Percentiles rank a stretch among this genome's conserved stretches.
Conservation (phyloP, 1,140 invertebrate species). For the Sarcophaga bullata region DNA sequence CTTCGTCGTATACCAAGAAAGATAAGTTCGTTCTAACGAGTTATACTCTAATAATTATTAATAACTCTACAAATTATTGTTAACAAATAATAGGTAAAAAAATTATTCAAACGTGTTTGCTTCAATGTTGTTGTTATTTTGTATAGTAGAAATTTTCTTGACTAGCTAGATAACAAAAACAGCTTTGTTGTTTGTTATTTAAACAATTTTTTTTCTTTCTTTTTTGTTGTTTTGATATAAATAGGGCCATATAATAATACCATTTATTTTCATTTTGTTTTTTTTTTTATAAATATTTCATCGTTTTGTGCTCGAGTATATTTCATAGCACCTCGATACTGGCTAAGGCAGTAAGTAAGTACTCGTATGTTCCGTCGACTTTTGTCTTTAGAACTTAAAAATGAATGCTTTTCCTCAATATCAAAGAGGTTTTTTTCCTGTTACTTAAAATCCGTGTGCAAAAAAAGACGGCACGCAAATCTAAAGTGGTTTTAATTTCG, state of each 20-base stretch:
- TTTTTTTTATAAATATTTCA: no score
- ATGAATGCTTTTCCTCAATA: background rate
- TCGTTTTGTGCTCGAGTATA: background rate
- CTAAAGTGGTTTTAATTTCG: conserved; percentile 7
- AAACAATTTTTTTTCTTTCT: background rate
- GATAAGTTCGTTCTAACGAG: background rate
- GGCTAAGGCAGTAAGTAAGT: background rate
- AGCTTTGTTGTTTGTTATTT: background rate
- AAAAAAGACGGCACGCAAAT: background rate
- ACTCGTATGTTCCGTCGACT: background rate
- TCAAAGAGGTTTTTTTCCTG: background rate
- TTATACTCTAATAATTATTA: background rate
- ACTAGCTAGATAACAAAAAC: no score
- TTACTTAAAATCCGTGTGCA: background rate
- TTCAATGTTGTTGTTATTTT: no score
- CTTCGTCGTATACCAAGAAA: background rate
- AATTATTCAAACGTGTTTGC: background rate
- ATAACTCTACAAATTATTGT: background rate
- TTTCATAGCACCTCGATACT: conserved; percentile 6
- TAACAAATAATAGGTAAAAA: background rate
- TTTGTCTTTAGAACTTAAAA: conserved; percentile 17
- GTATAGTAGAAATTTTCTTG: no score
- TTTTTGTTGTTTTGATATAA: background rate
- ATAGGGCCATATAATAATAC: conserved; percentile 1
- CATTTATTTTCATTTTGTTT: no score